These are phyloP conservation scores for Discoglossus pictus DNA, from an alignment of 2,797 vertebrate species.

Conservation along the genomic window DNA sequence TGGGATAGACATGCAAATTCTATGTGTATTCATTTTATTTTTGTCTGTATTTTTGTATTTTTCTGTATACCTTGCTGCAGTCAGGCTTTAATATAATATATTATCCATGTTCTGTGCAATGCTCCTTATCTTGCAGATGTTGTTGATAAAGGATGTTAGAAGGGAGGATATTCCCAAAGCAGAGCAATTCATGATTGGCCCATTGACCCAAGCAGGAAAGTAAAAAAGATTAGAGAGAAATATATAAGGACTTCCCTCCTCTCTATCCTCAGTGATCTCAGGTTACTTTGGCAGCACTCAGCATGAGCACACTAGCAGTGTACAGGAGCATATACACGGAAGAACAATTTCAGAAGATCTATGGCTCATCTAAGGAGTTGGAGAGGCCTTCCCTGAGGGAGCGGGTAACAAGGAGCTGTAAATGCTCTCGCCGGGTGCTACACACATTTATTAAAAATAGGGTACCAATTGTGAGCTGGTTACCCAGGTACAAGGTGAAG, in stretches of 20 bases:
- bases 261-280: constrained; percentile 40
- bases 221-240: constrained; percentile 36
- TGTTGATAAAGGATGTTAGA: constrained; percentile 48
- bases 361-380: constrained; percentile 64
- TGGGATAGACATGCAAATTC: too few species aligned
- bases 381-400: constrained; percentile 59
- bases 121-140: constrained; percentile 28
- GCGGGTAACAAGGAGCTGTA: constrained; percentile 62
- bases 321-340: constrained; percentile 82
- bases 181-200: constrained; percentile 33
- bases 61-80: constrained; percentile 28
- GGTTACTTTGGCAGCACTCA: constrained; percentile 49
- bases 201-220: constrained; percentile 41
- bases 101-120: constrained; percentile 30
- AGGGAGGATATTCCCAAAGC: constrained; percentile 44
- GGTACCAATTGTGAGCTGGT: constrained; percentile 80
- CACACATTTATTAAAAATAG: constrained; percentile 73
- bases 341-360: constrained; percentile 78
- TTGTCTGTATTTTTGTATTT: constrained; percentile 3
- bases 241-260: constrained; percentile 49
- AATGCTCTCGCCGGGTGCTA: constrained; percentile 71
- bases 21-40: too few species aligned
- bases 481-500: constrained; percentile 80
- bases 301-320: constrained; percentile 79
- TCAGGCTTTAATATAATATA: constrained; percentile 35